Evolutionary conservation across 2,113 vertebrate species (phyloP).

Genomic region (Calonectris borealis): DNA sequence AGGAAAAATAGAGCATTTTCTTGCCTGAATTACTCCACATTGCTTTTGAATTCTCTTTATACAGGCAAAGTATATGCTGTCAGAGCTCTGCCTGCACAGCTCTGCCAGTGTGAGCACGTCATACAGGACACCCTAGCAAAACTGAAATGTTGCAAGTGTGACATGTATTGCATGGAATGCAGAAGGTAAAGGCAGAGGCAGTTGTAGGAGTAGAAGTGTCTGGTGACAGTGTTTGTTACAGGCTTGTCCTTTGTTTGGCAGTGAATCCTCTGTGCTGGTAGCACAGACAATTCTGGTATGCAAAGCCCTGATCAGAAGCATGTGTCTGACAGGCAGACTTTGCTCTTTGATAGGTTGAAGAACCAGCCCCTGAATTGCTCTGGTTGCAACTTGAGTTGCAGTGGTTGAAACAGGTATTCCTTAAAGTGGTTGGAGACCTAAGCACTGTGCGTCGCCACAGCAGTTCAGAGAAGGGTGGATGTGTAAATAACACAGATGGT

Average conservation of each 20-base stretch:
- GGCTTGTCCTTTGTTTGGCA: not conserved
- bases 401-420: not conserved
- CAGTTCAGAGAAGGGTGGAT: not conserved
- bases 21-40: not conserved
- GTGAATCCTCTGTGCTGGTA: not conserved
- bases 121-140: not conserved
- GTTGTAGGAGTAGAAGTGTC: not conserved
- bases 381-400: not conserved
- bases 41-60: not conserved
- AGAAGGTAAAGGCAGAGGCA: not conserved
- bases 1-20: not conserved
- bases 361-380: not conserved
- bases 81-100: not conserved
- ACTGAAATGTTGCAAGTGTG: not conserved
- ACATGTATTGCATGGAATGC: accelerated
- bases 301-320: not conserved
- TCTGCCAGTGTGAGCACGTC: not conserved
- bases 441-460: accelerated
- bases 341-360: not conserved
- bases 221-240: not conserved
- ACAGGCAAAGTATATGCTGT: not conserved
- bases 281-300: not conserved
- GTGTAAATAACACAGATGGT: not conserved
- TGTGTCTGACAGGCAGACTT: not conserved
- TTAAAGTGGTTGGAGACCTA: not conserved